Evolutionary conservation across 2,113 vertebrate species (phyloP), one percentile per base, ranked within the genome.

Genomic region (Sula dactylatra): DNA sequence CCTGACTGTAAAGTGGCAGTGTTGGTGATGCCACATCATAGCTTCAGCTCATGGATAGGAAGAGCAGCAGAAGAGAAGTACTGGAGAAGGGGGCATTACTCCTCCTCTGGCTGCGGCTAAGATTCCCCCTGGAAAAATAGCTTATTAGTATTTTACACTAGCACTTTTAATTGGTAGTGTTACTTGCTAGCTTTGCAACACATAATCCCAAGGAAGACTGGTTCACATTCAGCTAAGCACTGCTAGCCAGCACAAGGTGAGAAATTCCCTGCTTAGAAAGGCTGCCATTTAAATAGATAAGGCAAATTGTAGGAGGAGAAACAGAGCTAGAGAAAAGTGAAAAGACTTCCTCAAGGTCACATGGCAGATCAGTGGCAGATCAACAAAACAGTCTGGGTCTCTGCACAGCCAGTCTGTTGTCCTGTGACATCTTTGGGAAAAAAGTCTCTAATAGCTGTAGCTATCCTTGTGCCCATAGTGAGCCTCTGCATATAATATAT

Each of bases 261-360:
- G 97, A 97, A 94, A 97, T 96, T 97, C 97, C 84, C 96, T 90
- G 64, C 87, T 87, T 77, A 76, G 91, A 95, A 97, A 84, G 90
- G 76, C 95, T 97, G 95, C 95, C 93, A 94, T 96, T 94, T 96
- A 91, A 91, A 96, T 90, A 97, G 95, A 96, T 96, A 97, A 97
- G 95, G 56, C 84, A 88, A 94, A 95, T 26, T 81, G 93, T 93
- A 94, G 89, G 87, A 96, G 94, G 89, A 88, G 96, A 95, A 95
- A 91, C 94, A 94, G 91, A 90, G 94, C 87, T 49, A 52, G 83
- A 90, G 87, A 92, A 96, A 95, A 97, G 93, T 85, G 93, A 96
- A 96, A 94, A 95, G 95, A 58, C 93, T 94, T 70, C 50, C 91
- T 93, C 93, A 97, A 97, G 97, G 94, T 97, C 91, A 96, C 82